Evolutionary conservation across 2,113 vertebrate genomes (phyloP), one percentile per base, ranked within the genome.

Genomic region (Pagrus major): DNA sequence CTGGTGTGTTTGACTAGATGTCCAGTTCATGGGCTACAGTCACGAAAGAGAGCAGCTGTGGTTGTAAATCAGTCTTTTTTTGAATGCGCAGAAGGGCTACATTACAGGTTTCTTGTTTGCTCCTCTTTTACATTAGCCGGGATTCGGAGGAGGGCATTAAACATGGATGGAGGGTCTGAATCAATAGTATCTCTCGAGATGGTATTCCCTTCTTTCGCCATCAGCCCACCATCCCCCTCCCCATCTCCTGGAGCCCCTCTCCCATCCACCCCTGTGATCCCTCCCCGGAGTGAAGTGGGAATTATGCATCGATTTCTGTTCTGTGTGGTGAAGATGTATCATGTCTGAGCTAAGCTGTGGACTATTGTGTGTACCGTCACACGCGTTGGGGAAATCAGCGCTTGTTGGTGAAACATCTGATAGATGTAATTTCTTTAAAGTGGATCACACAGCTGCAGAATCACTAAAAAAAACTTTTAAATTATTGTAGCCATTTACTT

Each of bases 241-340:
- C 61, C 44, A 54, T 73, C 58, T 76, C 74, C 51, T 47, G 47
- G 60, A 74, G 41, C 59, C 23, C 18, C 56, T 41, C 21, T 6
- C 73, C 15, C 55, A 14, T 8, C 21, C 14, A 61, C 25, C 37
- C 37, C 47, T 29, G 21, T 21, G 71, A 6, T 33, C 47, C 59
- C 42, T 68, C 64, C 42, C 69, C 21, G 46, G 37, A 76, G 64
- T 63, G 86, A 90, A 72, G 71, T 71, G 69, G 82, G 74, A 80
- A 89, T 88, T 84, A 81, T 84, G 64, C 86, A 91, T 94, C 51
- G 83, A 91, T 90, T 88, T 81, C 37, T 78, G 12, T 70, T 73
- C 41, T 44, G 18, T 55, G 39, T 72, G 68, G 59, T 69, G 76
- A 81, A 79, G 81, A 61, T 7, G n/a, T 71, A 80, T 76, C 65